Conservation (phyloP, 2,113 vertebrate species). For the Diadophis punctatus region DNA sequence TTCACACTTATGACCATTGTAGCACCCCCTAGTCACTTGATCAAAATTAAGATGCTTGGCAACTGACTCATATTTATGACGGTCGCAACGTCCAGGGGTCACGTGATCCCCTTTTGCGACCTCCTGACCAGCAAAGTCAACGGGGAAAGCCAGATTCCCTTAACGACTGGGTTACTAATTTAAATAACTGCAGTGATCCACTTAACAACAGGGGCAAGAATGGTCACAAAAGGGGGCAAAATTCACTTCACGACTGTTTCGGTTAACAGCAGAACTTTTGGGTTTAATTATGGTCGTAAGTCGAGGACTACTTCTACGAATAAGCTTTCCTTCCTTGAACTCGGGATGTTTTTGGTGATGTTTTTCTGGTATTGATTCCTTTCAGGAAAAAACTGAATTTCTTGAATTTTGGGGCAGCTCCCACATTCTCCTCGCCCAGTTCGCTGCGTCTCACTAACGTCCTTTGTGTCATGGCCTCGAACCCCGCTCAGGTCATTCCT, state of each 20-base stretch:
- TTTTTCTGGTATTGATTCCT: neutral
- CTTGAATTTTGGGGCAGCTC: neutral
- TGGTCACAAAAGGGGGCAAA: neutral
- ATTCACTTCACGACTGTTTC: neutral
- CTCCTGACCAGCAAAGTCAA: neutral
- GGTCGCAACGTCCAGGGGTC: neutral
- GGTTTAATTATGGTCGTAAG: neutral
- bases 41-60: neutral
- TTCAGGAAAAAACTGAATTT: neutral
- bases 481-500: neutral
- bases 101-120: neutral
- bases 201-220: neutral
- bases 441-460: neutral
- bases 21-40: neutral
- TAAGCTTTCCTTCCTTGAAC: too few species aligned
- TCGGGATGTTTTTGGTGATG: neutral
- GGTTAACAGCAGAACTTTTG: neutral
- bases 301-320: neutral
- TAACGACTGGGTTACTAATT: too few species aligned
- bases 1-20: neutral
- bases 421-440: fast-evolving
- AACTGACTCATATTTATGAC: neutral
- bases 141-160: neutral
- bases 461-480: too few species aligned
- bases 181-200: too few species aligned